Evolutionary conservation across 1,140 invertebrate species (phyloP).

Genomic region (Scaptomyza pallida): DNA sequence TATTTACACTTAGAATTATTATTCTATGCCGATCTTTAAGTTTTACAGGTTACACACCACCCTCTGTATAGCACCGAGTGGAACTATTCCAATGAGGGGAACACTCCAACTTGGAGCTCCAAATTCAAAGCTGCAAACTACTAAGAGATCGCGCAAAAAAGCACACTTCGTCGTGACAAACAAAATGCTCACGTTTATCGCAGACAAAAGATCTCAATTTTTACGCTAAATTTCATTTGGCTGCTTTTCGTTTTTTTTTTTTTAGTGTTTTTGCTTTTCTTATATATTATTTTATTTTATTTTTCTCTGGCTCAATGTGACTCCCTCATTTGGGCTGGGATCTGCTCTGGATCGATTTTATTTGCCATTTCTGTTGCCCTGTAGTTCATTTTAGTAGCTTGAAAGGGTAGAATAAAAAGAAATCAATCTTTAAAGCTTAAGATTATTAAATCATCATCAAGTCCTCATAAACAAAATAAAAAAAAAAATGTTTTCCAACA

Average conservation of each 20-base stretch:
- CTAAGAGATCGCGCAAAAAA: conserved; percentile 73
- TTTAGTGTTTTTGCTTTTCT: conserved; percentile 49
- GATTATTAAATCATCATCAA: too few species aligned
- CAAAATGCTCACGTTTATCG: conserved; percentile 81
- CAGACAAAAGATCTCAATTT: conserved; percentile 78
- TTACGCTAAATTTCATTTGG: conserved; percentile 79
- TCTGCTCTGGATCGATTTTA: conserved; percentile 70
- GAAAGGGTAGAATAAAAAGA: too few species aligned
- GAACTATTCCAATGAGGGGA: background rate
- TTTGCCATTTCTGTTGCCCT: conserved; percentile 30
- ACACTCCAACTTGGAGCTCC: conserved; percentile 39
- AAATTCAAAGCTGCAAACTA: conserved; percentile 15
- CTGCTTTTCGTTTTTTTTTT: too few species aligned
- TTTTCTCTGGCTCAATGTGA: conserved; percentile 17
- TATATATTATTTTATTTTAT: conserved; percentile 7
- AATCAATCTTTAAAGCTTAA: too few species aligned
- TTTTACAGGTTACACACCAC: background rate
- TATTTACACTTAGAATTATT: background rate
- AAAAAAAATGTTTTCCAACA: too few species aligned
- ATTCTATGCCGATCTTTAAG: background rate
- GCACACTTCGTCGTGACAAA: conserved; percentile 81
- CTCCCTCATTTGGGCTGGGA: conserved; percentile 38
- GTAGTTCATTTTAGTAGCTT: background rate
- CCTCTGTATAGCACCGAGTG: background rate
- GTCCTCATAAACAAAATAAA: too few species aligned